Evolutionary conservation across 2,797 vertebrate species (phyloP), one percentile per base, ranked within the genome.

Genomic region (Acanthurus leucopareius): DNA sequence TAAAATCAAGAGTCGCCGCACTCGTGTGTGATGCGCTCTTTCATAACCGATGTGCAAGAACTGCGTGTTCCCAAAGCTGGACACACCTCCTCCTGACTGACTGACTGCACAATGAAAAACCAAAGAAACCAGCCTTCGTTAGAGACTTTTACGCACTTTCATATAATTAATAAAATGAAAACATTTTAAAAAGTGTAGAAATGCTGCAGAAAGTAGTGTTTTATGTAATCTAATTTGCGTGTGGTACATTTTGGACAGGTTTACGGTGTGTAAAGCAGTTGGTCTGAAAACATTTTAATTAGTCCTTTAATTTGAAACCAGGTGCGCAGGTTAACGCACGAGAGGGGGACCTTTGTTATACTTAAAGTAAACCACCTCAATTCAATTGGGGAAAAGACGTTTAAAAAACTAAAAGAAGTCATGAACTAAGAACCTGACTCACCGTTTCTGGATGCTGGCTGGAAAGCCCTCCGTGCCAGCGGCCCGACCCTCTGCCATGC

Each of bases 401-500:
- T 35, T 7, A 3, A 20, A 52, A 42, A 15, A 0, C 2, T 0
- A 3, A 3, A 2, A 54, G 25, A 48, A 44, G 42, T 53, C 19
- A 6, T 25, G 15, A 22, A 58, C 4, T n/a, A 25, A 38, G 0
- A 10, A 14, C 5, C 3, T 0, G 25, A 84, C 94, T 89, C 79
- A 95, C 95, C 82, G 53, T 69, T 86, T 54, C 51, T 83, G 79
- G 70, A 53, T 1, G 75, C 25, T 0, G 92, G 90, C 3, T 44
- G 45, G 75, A 93, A 56, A 16, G 82, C 84, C 70, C 84, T 92
- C 69, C 80, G 63, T 32, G 92, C 89, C 91, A 95, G 87, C 49
- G 94, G 94, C 62, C 86, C 91, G 51, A 95, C 67, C 77, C 90
- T 90, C 83, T 91, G 94, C 85, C 82, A 92, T 47, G 89, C 90